Base-by-base conservation (phyloP, 2,888 invertebrate species). In the Protula sp. region DNA sequence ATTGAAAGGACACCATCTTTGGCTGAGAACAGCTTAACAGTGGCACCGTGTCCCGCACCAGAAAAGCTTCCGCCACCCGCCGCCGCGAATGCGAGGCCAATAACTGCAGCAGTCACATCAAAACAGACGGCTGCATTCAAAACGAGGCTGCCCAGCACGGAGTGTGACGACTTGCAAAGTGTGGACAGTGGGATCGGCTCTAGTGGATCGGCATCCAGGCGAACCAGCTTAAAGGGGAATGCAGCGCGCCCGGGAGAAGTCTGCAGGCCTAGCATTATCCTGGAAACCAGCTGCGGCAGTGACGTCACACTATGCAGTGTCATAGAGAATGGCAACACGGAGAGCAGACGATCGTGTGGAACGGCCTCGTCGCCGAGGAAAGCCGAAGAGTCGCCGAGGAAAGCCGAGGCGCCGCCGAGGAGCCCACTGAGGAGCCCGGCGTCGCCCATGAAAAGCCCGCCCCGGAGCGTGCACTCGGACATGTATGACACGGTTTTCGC, bases 401-500 rank as follows among this genome's bases (percentile, higher is more conserved):
- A 61, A 24, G 61, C 61, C 2, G 53, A 53, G 0, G 57, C 64
- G 9, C 66, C 68, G 30, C 60, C 65, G 24, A 63, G 67, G n/a
- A 59, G 64, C 19, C 65, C 50, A 22, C n/a, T n/a, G n/a, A n/a
- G n/a, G n/a, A n/a, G n/a, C n/a, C n/a, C n/a, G n/a, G n/a, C n/a
- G n/a, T n/a, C n/a, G n/a, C n/a, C n/a, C n/a, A n/a, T n/a, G n/a
- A n/a, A n/a, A n/a, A n/a, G n/a, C n/a, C 69, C 67, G 19, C 65
- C 70, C 26, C 70, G 71, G 57, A 72, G 72, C 63, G 70, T 78
- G 29, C 78, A 79, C 63, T 70, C 72, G 4, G 78, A 78, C 59
- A 70, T 78, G 58, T 78, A 79, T 70, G 73, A 72, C 67, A 78
- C 79, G 19, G 72, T 74, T 54, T 78, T 78, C 67, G 77, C 78